Conservation (phyloP, 2,113 vertebrate genomes). For the Brachyhypopomus gauderio region DNA sequence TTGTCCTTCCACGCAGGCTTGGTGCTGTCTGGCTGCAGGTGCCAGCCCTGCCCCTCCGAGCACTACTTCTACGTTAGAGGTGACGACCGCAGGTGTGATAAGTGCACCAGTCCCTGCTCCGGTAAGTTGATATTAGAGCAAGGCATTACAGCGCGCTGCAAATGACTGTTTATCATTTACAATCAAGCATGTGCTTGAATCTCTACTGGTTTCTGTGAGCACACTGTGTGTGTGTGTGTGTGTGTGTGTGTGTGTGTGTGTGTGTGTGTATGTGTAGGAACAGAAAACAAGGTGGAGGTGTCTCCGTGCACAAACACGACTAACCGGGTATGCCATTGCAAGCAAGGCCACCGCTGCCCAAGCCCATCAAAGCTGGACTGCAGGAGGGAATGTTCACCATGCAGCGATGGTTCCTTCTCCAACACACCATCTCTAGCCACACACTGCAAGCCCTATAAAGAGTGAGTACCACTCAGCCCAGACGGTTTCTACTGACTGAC, state of each 20-base stretch:
- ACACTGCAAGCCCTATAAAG: conserved; percentile 23
- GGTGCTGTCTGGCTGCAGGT: background rate
- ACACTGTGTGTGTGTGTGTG: background rate
- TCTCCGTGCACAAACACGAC: background rate
- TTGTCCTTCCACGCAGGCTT: conserved; percentile 14
- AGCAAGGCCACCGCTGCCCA: conserved; percentile 37
- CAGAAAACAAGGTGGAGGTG: conserved; percentile 12
- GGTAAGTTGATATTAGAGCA: conserved; percentile 1
- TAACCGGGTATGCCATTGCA: conserved; percentile 44
- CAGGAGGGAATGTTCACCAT: conserved; percentile 25
- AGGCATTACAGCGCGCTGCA: background rate
- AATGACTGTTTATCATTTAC: background rate
- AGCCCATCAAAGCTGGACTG: background rate
- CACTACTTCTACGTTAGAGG: background rate
- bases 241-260: conserved; percentile 24
- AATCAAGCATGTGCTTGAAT: background rate
- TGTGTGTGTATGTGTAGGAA: background rate
- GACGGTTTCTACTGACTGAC: too few relatives aligned
- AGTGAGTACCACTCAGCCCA: conserved; percentile 40
- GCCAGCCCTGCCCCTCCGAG: background rate
- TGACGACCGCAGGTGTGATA: background rate
- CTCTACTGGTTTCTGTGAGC: background rate
- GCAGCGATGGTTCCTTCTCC: conserved; percentile 44
- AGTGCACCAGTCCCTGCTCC: conserved; percentile 1
- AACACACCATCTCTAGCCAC: background rate